A percentile compares a stretch with the other conserved stretches of the same genome.
phyloP scores from a whole-genome alignment of 2,888 invertebrate genomes.

The Synanthedon myopaeformis region DNA sequence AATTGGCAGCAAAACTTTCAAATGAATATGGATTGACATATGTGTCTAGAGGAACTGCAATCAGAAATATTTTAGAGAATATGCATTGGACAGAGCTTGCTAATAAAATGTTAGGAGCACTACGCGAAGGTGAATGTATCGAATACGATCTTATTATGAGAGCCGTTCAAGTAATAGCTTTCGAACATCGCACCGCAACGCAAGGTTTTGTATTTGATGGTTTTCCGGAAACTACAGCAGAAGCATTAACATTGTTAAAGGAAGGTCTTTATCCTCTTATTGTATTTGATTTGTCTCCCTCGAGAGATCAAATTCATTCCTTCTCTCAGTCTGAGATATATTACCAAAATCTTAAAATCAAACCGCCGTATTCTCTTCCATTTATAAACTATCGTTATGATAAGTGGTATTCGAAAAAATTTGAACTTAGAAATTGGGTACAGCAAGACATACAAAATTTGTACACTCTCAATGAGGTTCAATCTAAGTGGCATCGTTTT shows the following conservation, averaged over 20 bases:
- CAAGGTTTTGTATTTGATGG: constrained; percentile 75
- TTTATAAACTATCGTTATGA: constrained; percentile 52
- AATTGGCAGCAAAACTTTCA: constrained; percentile 64
- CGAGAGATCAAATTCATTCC: constrained; percentile 34
- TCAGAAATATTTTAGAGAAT: constrained; percentile 57
- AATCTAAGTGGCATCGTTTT: constrained; percentile 70
- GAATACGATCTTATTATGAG: constrained; percentile 53
- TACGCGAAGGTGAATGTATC: constrained; percentile 51
- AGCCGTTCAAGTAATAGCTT: constrained; percentile 62
- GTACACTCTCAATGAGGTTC: constrained; percentile 50
- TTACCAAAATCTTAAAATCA: constrained; percentile 30
- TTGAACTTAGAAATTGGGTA: constrained; percentile 58
- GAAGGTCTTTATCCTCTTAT: constrained; percentile 70
- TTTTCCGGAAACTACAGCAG: constrained; percentile 64
- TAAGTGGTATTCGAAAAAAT: constrained; percentile 42
- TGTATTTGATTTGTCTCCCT: constrained; percentile 62
- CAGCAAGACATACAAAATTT: constrained; percentile 67
- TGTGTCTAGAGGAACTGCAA: constrained; percentile 65
- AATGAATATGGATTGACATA: constrained; percentile 64
- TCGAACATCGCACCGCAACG: constrained; percentile 54
- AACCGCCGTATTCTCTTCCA: constrained; percentile 37
- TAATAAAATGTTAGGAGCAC: constrained; percentile 33
- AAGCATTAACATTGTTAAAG: constrained; percentile 57
- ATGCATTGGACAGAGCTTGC: constrained; percentile 66
- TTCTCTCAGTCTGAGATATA: constrained; percentile 49